Evolutionary conservation across 2,113 vertebrate genomes (phyloP).

Genomic region (Phyllostomus discolor): DNA sequence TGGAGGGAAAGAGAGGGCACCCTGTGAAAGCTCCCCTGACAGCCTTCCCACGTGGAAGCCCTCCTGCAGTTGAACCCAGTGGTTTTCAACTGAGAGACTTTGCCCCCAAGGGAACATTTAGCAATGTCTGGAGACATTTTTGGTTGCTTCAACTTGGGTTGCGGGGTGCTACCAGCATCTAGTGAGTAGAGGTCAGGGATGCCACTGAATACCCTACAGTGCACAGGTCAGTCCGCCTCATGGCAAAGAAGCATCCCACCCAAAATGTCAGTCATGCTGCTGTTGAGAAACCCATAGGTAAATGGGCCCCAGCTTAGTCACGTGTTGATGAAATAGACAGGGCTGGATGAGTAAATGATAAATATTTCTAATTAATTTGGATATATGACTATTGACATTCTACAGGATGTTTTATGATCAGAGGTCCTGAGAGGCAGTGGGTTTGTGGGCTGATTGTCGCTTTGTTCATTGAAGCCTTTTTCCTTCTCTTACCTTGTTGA

Average conservation of each 20-base stretch:
- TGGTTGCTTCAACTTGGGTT: background rate
- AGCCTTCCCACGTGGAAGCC: background rate
- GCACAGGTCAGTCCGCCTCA: background rate
- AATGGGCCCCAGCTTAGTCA: too few species aligned
- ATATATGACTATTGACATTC: background rate
- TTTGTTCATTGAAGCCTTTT: background rate
- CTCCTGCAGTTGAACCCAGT: background rate
- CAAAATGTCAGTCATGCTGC: background rate
- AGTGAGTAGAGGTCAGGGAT: background rate
- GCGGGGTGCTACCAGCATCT: background rate
- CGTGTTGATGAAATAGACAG: background rate
- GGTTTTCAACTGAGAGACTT: background rate
- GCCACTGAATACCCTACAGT: too few species aligned
- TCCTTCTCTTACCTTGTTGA: background rate
- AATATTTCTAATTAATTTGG: background rate
- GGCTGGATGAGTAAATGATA: background rate
- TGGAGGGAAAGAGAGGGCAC: background rate
- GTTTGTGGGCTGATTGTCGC: background rate
- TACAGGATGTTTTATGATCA: background rate
- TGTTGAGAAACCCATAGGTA: background rate
- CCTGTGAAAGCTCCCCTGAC: background rate
- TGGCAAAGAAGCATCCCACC: background rate
- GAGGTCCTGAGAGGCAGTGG: slow-evolving; percentile 3
- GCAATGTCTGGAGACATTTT: background rate
- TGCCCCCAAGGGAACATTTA: background rate